Percentiles rank a stretch among this genome's conserved stretches.
Conservation (phyloP, 2,797 vertebrate species). For the Pogonophryne albipinna region DNA sequence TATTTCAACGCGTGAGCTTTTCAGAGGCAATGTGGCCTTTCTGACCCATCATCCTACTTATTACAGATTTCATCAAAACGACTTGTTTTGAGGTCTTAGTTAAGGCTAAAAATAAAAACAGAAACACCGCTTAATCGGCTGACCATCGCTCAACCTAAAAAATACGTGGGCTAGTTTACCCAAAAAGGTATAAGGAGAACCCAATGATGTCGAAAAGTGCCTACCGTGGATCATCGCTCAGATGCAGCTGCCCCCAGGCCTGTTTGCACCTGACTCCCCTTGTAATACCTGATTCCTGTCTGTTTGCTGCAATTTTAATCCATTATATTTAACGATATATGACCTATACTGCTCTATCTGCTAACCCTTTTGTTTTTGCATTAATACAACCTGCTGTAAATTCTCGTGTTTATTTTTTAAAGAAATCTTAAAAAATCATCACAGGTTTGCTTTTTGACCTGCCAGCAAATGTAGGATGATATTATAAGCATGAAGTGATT, state of each 20-base stretch:
- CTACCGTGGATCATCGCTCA: neutral
- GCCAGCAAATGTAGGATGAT: neutral
- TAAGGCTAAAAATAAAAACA: neutral
- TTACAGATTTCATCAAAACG: neutral
- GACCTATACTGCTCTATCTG: neutral
- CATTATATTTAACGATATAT: neutral
- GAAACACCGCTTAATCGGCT: neutral
- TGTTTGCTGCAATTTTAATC: slow-evolving; percentile 10
- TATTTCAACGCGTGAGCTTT: neutral
- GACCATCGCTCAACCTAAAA: no score
- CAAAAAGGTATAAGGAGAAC: neutral
- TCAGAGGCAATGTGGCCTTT: neutral
- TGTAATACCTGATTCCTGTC: neutral
- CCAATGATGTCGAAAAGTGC: neutral
- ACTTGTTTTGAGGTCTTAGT: neutral
- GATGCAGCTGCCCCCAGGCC: slow-evolving; percentile 31
- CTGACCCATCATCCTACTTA: neutral
- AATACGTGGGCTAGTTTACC: no score
- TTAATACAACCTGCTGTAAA: neutral
- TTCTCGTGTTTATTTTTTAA: neutral
- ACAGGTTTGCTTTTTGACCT: neutral
- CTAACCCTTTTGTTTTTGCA: neutral
- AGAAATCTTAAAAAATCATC: neutral
- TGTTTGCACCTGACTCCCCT: slow-evolving; percentile 9
- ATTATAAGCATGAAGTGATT: neutral